Conservation (phyloP, 2,113 vertebrate genomes). For the Ceuthmochares aereus region DNA sequence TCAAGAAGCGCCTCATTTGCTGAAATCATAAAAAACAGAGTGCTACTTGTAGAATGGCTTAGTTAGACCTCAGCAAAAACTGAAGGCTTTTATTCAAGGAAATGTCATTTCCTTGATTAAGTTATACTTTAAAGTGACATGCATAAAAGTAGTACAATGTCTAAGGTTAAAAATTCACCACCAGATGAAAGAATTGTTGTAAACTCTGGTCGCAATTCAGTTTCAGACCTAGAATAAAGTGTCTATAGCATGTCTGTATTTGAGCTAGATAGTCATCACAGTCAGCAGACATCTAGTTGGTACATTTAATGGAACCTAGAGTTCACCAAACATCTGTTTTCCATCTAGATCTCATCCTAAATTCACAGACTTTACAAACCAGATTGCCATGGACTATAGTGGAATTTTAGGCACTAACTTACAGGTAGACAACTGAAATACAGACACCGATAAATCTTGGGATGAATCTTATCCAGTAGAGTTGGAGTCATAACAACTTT, state of each 20-base stretch:
- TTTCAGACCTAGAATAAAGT: background rate
- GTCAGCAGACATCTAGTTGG: background rate
- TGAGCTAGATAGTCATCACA: background rate
- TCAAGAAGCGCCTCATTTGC: background rate
- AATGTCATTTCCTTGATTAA: background rate
- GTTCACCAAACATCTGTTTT: background rate
- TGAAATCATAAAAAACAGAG: background rate
- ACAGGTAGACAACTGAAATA: background rate
- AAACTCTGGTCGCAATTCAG: background rate
- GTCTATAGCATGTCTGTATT: background rate
- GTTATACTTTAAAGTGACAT: background rate
- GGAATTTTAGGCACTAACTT: background rate
- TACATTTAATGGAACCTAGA: background rate
- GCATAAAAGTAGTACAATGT: background rate
- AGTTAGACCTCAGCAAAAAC: background rate
- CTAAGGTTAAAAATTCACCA: background rate
- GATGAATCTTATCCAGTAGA: background rate
- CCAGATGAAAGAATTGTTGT: background rate
- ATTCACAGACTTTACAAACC: background rate
- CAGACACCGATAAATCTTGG: background rate
- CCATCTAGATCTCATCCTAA: background rate
- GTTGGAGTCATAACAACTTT: background rate
- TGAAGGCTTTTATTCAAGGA: background rate
- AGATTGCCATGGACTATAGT: fast-evolving
- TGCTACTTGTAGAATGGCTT: background rate